Conservation (phyloP, 2,888 invertebrate genomes). For the Biston betularia region DNA sequence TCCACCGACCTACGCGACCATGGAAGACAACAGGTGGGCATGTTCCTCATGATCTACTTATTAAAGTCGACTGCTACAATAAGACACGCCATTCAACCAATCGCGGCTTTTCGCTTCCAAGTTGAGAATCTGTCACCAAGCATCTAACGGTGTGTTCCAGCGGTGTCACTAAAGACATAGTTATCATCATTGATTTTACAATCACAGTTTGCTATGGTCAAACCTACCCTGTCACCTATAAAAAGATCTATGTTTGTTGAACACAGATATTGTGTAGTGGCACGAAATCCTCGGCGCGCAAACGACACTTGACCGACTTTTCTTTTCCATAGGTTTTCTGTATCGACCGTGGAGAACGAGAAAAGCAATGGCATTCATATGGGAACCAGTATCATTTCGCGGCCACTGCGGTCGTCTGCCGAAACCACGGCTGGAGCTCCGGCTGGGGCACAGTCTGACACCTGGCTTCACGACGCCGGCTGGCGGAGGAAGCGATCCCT, state of each 20-base stretch:
- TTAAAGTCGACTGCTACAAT: background rate
- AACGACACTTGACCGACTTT: background rate
- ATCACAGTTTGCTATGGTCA: too few relatives aligned
- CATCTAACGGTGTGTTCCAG: too few relatives aligned
- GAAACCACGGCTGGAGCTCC: conserved; percentile 60
- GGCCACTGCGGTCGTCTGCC: conserved; percentile 71
- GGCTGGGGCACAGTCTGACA: conserved; percentile 61
- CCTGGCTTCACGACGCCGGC: conserved; percentile 79
- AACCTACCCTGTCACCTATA: too few relatives aligned
- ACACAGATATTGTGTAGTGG: background rate
- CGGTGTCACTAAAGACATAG: too few relatives aligned
- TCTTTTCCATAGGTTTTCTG: conserved; percentile 66
- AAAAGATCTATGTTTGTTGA: background rate
- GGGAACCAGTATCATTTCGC: conserved; percentile 77
- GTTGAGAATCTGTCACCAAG: too few relatives aligned
- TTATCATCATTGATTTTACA: too few relatives aligned
- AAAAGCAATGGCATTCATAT: conserved; percentile 81
- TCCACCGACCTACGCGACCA: conserved; percentile 54
- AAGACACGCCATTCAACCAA: background rate
- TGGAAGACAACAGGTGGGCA: conserved; percentile 72
- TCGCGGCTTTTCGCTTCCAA: too few relatives aligned
- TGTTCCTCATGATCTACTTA: background rate
- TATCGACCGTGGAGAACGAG: conserved; percentile 73
- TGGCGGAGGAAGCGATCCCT: conserved; percentile 85
- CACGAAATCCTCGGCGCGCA: too few relatives aligned